Evolutionary conservation across 2,113 vertebrate genomes (phyloP).

Genomic region (Nibea coibor): DNA sequence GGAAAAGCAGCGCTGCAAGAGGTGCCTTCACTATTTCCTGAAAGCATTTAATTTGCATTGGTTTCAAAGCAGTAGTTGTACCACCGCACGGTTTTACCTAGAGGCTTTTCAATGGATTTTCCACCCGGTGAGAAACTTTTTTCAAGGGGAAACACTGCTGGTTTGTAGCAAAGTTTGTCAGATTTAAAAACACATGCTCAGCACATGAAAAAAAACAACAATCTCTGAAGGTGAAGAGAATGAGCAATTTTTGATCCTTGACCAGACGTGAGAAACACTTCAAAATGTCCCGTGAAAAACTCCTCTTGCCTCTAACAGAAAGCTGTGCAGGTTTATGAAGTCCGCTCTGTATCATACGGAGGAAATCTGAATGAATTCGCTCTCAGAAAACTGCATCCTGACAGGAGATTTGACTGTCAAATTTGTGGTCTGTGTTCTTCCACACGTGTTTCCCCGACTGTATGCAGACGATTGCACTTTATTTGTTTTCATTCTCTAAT

Average conservation of each 20-base stretch:
- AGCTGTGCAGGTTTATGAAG: background rate
- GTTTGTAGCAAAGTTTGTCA: slow-evolving; percentile 17
- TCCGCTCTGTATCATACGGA: background rate
- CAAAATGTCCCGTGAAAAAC: slow-evolving; percentile 10
- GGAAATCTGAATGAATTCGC: slow-evolving; percentile 36
- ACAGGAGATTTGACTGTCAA: slow-evolving; percentile 44
- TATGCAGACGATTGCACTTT: slow-evolving; percentile 70
- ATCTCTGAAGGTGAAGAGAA: background rate
- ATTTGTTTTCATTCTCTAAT: slow-evolving; percentile 79
- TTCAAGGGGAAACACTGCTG: slow-evolving; percentile 17
- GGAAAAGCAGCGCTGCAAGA: slow-evolving; percentile 11
- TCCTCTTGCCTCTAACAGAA: background rate
- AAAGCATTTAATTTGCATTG: slow-evolving; percentile 45
- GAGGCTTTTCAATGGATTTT: slow-evolving; percentile 17
- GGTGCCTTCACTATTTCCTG: slow-evolving; percentile 28
- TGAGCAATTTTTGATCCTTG: slow-evolving; percentile 13
- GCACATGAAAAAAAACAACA: slow-evolving; percentile 13
- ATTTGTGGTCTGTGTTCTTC: slow-evolving; percentile 32
- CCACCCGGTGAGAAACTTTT: slow-evolving; percentile 24
- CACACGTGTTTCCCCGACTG: slow-evolving; percentile 51
- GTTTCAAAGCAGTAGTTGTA: slow-evolving; percentile 38
- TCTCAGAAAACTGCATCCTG: slow-evolving; percentile 33
- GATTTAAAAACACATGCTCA: slow-evolving; percentile 39
- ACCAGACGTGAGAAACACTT: background rate
- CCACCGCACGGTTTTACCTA: background rate